phyloP scores from a whole-genome alignment of 2,113 vertebrate genomes.

The Chrysochloris asiatica region DNA sequence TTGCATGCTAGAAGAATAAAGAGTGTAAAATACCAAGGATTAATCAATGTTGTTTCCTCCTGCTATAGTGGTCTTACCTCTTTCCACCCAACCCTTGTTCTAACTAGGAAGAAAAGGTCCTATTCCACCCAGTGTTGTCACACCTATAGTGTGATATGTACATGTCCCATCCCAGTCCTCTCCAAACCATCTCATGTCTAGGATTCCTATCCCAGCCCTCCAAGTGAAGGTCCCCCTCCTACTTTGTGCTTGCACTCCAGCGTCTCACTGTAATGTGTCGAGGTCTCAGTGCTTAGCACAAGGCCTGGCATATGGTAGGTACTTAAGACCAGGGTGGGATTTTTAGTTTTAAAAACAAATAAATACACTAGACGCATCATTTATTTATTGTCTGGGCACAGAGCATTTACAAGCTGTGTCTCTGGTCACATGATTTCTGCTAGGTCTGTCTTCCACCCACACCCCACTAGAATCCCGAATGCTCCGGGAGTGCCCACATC shows the following conservation, averaged over 20 bases:
- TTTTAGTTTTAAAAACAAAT: not conserved
- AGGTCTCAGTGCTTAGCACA: not conserved
- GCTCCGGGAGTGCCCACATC: not conserved
- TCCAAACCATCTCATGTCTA: not conserved
- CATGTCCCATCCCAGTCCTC: not conserved
- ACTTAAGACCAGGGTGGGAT: not conserved
- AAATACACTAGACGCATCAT: not conserved
- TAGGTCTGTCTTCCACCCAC: not conserved
- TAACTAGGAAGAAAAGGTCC: not conserved
- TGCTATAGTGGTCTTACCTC: not conserved
- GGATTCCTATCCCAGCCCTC: not conserved
- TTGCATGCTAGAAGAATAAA: not conserved
- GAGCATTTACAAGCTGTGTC: not conserved
- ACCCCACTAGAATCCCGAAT: not conserved
- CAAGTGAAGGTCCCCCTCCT: fast-evolving
- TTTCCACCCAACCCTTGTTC: not conserved
- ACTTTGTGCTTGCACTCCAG: not conserved
- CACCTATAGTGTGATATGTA: not conserved
- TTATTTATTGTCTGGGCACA: not conserved
- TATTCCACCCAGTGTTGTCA: not conserved
- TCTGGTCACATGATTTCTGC: not conserved
- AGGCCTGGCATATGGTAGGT: not conserved
- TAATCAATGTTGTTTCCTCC: not conserved
- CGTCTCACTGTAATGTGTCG: not conserved
- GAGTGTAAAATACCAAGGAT: not conserved